These are phyloP conservation scores for Digitonthophagus gazella DNA, from an alignment of 2,888 invertebrate genomes.

Conservation along the genomic window DNA sequence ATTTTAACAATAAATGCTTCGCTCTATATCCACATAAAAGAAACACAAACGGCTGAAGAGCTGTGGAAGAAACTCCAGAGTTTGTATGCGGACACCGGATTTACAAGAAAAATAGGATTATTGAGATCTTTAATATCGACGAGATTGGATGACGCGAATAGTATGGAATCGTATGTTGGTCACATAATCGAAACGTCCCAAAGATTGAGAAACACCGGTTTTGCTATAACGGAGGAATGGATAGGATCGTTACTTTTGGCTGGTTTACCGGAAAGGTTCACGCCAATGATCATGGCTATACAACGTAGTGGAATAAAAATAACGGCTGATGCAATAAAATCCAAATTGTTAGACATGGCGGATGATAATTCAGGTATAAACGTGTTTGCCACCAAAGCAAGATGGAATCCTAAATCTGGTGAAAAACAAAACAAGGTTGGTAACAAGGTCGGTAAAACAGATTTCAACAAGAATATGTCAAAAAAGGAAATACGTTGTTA, in stretches of 20 bases:
- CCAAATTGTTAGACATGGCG: conserved; percentile 32
- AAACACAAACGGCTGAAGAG: conserved; percentile 22
- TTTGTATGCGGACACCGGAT: not conserved
- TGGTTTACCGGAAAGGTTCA: too few relatives aligned
- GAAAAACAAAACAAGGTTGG: not conserved
- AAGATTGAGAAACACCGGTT: conserved; percentile 36
- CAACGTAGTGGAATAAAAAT: conserved; percentile 35
- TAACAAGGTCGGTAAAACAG: not conserved
- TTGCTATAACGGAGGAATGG: too few relatives aligned
- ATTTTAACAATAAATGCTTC: conserved; percentile 34
- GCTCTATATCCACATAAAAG: conserved; percentile 31
- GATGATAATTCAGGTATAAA: not conserved
- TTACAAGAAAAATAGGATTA: conserved; percentile 19
- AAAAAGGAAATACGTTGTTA: too few relatives aligned
- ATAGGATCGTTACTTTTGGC: too few relatives aligned
- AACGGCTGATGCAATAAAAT: conserved; percentile 38
- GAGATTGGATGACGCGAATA: too few relatives aligned
- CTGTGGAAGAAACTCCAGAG: conserved; percentile 27
- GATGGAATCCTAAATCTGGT: not conserved
- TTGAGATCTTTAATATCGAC: conserved; percentile 34
- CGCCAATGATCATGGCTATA: too few relatives aligned
- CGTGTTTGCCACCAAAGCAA: too few relatives aligned
- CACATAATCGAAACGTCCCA: conserved; percentile 37
- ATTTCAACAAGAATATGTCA: not conserved
- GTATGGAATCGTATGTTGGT: too few relatives aligned